A percentile compares a stretch with the other conserved stretches of the same genome.
These are phyloP conservation scores for Macrochelys suwanniensis DNA, from an alignment of 2,797 vertebrate species.

Conservation along the genomic window DNA sequence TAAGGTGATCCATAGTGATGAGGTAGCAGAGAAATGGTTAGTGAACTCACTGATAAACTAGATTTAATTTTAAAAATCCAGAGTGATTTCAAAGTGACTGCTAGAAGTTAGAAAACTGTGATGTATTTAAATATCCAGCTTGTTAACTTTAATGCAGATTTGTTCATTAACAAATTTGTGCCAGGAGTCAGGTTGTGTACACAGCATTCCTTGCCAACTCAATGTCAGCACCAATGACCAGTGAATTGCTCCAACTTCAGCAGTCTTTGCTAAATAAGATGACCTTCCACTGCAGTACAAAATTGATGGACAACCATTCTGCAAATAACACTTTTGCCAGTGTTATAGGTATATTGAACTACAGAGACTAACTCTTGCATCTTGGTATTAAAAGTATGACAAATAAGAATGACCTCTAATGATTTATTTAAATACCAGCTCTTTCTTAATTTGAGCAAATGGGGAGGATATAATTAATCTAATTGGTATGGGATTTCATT, in stretches of 20 bases:
- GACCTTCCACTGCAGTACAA: background rate
- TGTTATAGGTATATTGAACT: background rate
- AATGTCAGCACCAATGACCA: background rate
- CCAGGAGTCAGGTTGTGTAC: background rate
- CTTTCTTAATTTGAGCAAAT: conserved; percentile 6
- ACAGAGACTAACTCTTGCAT: background rate
- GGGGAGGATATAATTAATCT: background rate
- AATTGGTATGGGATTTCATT: background rate
- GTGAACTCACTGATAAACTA: background rate
- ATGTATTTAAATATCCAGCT: background rate
- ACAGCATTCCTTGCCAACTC: background rate
- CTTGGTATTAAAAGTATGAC: background rate
- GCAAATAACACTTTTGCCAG: background rate
- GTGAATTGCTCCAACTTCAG: background rate
- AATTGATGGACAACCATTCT: background rate
- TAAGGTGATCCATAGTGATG: background rate
- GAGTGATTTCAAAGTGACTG: background rate
- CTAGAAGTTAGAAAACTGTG: background rate
- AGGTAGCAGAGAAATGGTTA: background rate
- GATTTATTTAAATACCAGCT: background rate
- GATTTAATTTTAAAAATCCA: background rate
- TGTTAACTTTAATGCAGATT: background rate
- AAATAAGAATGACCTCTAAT: background rate
- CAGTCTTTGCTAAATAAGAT: background rate
- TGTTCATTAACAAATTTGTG: conserved; percentile 20